A percentile compares a stretch with the other conserved stretches of the same genome.
Conservation (phyloP, 2,888 invertebrate species). For the Agrochola macilenta region DNA sequence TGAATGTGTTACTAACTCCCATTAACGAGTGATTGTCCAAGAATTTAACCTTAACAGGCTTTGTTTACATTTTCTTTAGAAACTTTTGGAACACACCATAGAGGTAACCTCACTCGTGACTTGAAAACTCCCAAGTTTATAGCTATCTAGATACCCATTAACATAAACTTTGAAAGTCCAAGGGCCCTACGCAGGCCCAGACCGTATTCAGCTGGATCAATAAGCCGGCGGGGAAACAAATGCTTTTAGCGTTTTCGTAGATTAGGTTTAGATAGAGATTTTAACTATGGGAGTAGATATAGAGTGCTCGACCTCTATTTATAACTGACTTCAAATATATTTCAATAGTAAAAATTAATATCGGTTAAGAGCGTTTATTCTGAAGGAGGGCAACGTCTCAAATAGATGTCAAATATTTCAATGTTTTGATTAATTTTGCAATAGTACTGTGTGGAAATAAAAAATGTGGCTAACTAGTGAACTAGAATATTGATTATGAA, state of each 20-base stretch:
- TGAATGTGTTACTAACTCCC: not conserved
- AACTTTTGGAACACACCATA: not conserved
- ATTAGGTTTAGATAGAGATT: constrained; percentile 9
- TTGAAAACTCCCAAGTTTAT: constrained; percentile 1
- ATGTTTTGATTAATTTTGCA: too few species aligned
- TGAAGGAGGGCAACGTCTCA: too few species aligned
- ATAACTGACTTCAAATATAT: not conserved
- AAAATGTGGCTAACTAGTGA: too few species aligned
- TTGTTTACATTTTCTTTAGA: not conserved
- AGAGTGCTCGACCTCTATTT: constrained; percentile 1
- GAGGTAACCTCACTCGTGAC: not conserved
- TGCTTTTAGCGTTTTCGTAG: constrained; percentile 28
- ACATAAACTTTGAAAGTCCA: constrained; percentile 14
- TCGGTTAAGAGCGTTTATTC: too few species aligned
- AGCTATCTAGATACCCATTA: not conserved
- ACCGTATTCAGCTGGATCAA: constrained; percentile 26
- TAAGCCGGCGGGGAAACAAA: constrained; percentile 15
- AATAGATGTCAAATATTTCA: too few species aligned
- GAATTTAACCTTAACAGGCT: too few species aligned
- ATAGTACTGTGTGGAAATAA: too few species aligned
- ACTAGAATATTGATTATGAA: too few species aligned
- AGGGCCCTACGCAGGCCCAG: constrained; percentile 2
- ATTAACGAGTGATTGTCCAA: not conserved
- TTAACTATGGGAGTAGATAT: not conserved
- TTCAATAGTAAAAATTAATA: not conserved